A percentile compares a stretch with the other conserved stretches of the same genome.
Evolutionary conservation across 2,113 vertebrate genomes (phyloP).

Genomic region (Vireo altiloquus): DNA sequence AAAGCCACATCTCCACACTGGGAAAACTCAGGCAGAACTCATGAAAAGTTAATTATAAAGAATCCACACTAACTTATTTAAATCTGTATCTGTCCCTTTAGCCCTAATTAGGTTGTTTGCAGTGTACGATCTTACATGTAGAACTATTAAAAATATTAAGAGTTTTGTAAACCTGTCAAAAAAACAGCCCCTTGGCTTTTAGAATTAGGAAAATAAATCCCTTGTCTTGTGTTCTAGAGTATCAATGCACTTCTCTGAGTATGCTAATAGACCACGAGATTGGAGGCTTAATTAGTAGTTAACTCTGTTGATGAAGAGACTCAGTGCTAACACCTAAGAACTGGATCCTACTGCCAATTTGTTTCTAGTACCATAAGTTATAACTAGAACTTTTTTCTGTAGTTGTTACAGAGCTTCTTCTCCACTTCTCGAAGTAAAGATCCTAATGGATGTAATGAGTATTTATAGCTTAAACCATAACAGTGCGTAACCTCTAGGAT

Average conservation of each 20-base stretch:
- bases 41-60: not conserved
- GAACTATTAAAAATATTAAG: not conserved
- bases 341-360: not conserved
- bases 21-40: not conserved
- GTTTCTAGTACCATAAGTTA: not conserved
- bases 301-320: not conserved
- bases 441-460: not conserved
- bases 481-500: constrained; percentile 26
- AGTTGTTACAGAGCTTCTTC: not conserved
- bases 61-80: not conserved
- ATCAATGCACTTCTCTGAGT: not conserved
- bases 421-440: not conserved
- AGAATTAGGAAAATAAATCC: not conserved
- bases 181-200: not conserved
- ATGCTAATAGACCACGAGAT: not conserved
- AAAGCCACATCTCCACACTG: not conserved
- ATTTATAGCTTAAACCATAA: constrained; percentile 42
- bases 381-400: not conserved
- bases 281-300: not conserved
- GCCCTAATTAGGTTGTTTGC: not conserved
- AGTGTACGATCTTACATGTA: not conserved
- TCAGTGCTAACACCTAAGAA: not conserved
- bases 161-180: not conserved
- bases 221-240: not conserved
- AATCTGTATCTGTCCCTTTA: not conserved